A percentile compares a stretch with the other conserved stretches of the same genome.
These are phyloP conservation scores for Tuta absoluta DNA, from an alignment of 2,888 invertebrate genomes.

Conservation along the genomic window DNA sequence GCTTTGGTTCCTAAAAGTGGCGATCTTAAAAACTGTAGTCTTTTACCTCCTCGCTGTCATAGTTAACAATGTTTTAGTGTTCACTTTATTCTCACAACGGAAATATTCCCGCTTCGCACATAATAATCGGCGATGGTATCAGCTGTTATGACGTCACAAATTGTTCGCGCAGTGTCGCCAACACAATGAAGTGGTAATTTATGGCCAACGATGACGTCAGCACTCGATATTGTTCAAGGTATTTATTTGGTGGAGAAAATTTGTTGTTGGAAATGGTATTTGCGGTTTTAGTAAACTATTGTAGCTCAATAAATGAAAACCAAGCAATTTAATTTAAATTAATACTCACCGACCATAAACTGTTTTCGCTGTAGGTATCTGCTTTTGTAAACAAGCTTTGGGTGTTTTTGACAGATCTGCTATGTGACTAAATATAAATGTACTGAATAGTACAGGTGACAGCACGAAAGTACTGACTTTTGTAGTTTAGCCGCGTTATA, in stretches of 20 bases:
- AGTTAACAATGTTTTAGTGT: neutral
- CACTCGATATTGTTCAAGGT: constrained; percentile 8
- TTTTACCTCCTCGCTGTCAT: neutral
- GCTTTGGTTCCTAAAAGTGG: no score
- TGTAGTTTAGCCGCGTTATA: no score
- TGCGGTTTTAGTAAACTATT: neutral
- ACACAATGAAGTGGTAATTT: constrained; percentile 36
- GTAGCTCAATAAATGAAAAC: neutral
- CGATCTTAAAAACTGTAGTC: neutral
- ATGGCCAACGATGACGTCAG: constrained; percentile 23
- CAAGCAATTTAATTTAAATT: no score
- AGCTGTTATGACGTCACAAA: constrained; percentile 23
- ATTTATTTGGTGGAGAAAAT: neutral
- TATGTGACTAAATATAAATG: no score
- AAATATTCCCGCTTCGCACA: constrained; percentile 7
- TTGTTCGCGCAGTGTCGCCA: constrained; percentile 32
- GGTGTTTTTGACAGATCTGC: no score
- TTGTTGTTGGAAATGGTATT: neutral
- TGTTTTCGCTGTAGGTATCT: no score
- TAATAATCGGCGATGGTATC: constrained; percentile 29
- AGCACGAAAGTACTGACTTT: no score
- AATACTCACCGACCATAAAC: no score
- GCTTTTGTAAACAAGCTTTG: no score
- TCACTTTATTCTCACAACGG: neutral
- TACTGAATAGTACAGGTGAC: no score